Base-by-base conservation (phyloP, 2,113 vertebrate genomes). In the Aspidoscelis tigris region DNA sequence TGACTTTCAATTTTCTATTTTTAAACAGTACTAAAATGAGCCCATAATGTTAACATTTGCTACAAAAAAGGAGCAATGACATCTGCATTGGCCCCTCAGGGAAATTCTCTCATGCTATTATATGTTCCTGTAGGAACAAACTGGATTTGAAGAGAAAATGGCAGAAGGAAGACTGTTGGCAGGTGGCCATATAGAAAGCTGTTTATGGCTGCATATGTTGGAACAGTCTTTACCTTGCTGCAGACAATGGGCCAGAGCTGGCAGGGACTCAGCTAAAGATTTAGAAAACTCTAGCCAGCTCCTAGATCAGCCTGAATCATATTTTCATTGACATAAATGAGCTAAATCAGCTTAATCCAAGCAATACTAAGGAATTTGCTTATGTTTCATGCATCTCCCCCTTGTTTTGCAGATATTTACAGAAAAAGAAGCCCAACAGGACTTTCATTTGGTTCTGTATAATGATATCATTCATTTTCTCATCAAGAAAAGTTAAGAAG, bases 171-270 rank as follows among this genome's bases (percentile, higher is more conserved):
- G 39, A 50, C n/a, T 43, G 33, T n/a, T 76, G 72, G 72, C 58
- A 81, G 21, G n/a, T 7, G 21, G 83, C 24, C 50, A 71, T 72
- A 9, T 20, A 47, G 50, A 79, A 75, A 78, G 72, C 50, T 79
- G 76, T 84, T 79, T 84, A 84, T 65, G 76, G 83, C 69, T 84
- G 83, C 43, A 50, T 84, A 65, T 84, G 77, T 73, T 79, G 76
- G 66, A 85, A 68, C n/a, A 70, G 4, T 6, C 26, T 68, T 53
- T 64, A 43, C 73, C 76, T 65, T 78, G 9, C n/a, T 47, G 2
- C 69, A 64, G 80, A 84, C 21, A 68, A 47, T 50, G 33, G 53
- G 9, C 44, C 33, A 68, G 75, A 76, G 12, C 58, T 21, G 78
- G 53, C n/a, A 64, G 2, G 84, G 69, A 80, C 69, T 21, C 68